These are phyloP conservation scores for Promerops cafer DNA, from an alignment of 2,113 vertebrate species.

Conservation along the genomic window DNA sequence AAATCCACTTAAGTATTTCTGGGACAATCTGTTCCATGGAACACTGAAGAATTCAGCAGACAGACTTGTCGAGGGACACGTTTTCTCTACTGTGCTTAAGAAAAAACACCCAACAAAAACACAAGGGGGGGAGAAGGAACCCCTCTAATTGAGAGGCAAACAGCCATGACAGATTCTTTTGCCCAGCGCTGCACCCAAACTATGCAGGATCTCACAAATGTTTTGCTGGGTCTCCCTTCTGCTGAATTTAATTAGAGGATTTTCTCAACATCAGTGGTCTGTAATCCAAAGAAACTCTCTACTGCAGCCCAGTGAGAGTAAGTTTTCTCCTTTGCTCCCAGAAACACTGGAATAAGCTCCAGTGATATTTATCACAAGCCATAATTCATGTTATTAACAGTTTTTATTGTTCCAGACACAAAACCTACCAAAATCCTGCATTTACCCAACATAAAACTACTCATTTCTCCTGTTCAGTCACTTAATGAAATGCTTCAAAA, in stretches of 20 bases:
- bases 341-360: neutral
- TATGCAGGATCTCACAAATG: neutral
- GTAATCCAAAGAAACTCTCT: neutral
- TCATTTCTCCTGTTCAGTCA: neutral
- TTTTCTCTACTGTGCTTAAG: neutral
- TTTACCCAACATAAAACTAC: neutral
- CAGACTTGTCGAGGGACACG: neutral
- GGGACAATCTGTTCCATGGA: neutral
- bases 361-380: neutral
- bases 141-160: neutral
- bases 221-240: neutral
- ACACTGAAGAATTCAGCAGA: neutral
- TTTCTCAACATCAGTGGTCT: neutral
- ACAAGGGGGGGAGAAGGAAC: neutral
- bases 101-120: neutral
- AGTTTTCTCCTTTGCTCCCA: neutral
- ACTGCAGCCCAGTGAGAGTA: neutral
- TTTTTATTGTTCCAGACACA: neutral
- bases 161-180: neutral
- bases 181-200: neutral
- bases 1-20: neutral
- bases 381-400: neutral
- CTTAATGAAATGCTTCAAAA: neutral
- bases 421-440: neutral
- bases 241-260: neutral